Evolutionary conservation across 2,888 invertebrate genomes (phyloP).

Genomic region (Drosophila tripunctata): DNA sequence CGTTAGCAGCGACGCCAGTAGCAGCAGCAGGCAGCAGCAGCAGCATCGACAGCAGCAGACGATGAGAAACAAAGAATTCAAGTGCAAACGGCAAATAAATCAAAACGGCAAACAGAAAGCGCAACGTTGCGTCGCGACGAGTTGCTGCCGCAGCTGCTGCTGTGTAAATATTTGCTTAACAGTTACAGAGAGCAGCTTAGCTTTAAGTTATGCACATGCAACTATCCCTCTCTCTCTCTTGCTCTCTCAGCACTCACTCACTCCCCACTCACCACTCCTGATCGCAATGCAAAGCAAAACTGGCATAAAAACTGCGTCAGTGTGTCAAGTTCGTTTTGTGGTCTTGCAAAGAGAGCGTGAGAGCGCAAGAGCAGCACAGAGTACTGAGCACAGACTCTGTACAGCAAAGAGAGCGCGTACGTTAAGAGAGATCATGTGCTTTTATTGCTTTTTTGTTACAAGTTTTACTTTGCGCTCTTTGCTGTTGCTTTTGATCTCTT

Average conservation of each 20-base stretch:
- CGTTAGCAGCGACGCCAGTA: constrained; percentile 1
- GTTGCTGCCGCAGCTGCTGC: constrained; percentile 22
- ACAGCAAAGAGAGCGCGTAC: constrained; percentile 16
- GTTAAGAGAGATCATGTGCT: constrained; percentile 17
- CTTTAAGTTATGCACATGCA: constrained; percentile 22
- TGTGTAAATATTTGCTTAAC: constrained; percentile 58
- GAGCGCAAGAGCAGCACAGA: not conserved
- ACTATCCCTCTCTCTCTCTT: not conserved
- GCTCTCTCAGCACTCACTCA: not conserved
- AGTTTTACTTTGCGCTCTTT: constrained; percentile 10
- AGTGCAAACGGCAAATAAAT: constrained; percentile 78
- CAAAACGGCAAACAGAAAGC: constrained; percentile 73
- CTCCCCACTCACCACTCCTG: not conserved
- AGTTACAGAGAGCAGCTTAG: constrained; percentile 54
- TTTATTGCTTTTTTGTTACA: not conserved
- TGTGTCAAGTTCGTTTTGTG: constrained; percentile 81
- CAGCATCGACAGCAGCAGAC: constrained; percentile 5
- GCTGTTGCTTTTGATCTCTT: constrained; percentile 39
- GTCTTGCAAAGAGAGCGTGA: constrained; percentile 11
- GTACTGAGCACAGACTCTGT: too few relatives aligned
- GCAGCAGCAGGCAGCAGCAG: not conserved
- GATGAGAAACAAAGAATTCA: constrained; percentile 62
- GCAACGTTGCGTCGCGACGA: constrained; percentile 30
- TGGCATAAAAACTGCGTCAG: constrained; percentile 76
- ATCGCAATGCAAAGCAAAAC: constrained; percentile 28